phyloP scores from a whole-genome alignment of 1,140 invertebrate genomes.

The Uloborus diversus region DNA sequence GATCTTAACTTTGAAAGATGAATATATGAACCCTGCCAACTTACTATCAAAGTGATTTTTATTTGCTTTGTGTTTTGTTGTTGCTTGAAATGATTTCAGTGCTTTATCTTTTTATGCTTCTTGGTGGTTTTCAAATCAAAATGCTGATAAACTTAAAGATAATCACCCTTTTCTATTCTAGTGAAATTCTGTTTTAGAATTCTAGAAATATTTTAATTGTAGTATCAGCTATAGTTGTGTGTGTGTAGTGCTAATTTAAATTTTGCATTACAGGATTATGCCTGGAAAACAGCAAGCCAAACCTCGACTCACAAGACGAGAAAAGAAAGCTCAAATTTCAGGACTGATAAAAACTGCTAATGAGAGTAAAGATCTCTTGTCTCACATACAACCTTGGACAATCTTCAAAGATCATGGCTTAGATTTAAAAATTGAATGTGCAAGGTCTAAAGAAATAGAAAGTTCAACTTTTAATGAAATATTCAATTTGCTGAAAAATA shows the following conservation, averaged over 20 bases:
- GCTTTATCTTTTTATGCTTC: too few relatives aligned
- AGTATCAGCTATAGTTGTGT: not conserved
- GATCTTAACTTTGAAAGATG: too few relatives aligned
- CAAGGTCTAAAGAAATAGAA: constrained; percentile 25
- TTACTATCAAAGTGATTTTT: too few relatives aligned
- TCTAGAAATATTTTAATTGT: not conserved
- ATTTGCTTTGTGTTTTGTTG: too few relatives aligned
- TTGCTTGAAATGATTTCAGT: too few relatives aligned
- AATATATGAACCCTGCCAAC: too few relatives aligned
- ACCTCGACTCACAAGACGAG: constrained; percentile 24
- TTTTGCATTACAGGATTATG: constrained; percentile 27
- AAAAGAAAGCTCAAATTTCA: constrained; percentile 18
- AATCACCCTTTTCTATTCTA: too few relatives aligned
- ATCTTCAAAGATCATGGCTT: constrained; percentile 45
- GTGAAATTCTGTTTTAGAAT: not conserved
- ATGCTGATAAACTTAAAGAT: too few relatives aligned
- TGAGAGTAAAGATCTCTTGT: not conserved
- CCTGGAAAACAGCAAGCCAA: constrained; percentile 25
- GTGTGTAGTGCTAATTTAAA: not conserved
- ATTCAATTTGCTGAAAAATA: constrained; percentile 58
- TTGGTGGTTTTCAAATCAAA: too few relatives aligned
- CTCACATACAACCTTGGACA: not conserved
- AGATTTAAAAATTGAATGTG: constrained; percentile 27
- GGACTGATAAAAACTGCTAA: constrained; percentile 11
- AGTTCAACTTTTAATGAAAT: constrained; percentile 45